Evolutionary conservation across 1,140 invertebrate genomes (phyloP).

Genomic region (Dendroctonus ponderosae): DNA sequence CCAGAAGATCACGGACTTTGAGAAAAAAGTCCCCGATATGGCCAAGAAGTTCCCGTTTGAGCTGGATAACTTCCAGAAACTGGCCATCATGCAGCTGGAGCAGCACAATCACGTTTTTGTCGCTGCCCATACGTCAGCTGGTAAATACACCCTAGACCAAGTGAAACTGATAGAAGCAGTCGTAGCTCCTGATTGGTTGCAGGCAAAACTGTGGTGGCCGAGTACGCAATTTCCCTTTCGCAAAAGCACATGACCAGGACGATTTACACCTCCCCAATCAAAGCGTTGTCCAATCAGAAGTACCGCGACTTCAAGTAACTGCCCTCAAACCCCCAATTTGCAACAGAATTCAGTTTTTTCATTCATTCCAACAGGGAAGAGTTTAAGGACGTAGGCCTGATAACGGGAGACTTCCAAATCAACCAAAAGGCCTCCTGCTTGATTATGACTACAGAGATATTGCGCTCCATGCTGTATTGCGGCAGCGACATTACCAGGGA

Average conservation of each 20-base stretch:
- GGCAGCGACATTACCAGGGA: constrained; percentile 93
- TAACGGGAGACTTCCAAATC: constrained; percentile 96
- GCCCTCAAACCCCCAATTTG: no score
- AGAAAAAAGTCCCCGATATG: constrained; percentile 78
- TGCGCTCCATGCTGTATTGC: constrained; percentile 95
- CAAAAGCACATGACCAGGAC: constrained; percentile 90
- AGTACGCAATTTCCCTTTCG: constrained; percentile 95
- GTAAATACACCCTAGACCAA: constrained; percentile 47
- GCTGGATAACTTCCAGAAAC: constrained; percentile 95
- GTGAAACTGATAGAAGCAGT: constrained; percentile 1
- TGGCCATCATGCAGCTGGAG: constrained; percentile 92
- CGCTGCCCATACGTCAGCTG: constrained; percentile 97
- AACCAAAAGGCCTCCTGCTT: constrained; percentile 91
- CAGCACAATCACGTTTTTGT: constrained; percentile 95
- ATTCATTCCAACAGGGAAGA: constrained; percentile 92
- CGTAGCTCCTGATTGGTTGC: background rate
- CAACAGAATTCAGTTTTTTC: no score
- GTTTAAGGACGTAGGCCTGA: constrained; percentile 90
- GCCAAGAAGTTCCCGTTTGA: constrained; percentile 90
- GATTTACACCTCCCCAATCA: constrained; percentile 99
- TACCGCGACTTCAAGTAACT: constrained; percentile 94
- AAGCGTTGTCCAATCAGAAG: constrained; percentile 99
- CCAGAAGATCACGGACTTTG: constrained; percentile 77
- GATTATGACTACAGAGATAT: constrained; percentile 99
- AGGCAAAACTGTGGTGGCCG: constrained; percentile 94